phyloP scores from a whole-genome alignment of 2,888 invertebrate species.

The Bhutanitis thaidina region DNA sequence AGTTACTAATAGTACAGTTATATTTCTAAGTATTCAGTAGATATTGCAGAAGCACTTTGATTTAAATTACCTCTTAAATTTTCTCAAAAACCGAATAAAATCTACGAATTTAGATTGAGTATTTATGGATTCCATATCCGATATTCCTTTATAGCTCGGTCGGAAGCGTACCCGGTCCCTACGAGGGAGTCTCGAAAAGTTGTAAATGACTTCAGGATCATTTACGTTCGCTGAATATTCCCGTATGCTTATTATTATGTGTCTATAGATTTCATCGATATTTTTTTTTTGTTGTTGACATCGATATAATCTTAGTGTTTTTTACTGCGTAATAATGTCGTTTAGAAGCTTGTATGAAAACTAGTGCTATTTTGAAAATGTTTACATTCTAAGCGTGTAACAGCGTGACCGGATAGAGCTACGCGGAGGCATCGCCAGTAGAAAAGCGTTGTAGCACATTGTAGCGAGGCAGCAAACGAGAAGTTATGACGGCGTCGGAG shows the following conservation, averaged over 20 bases:
- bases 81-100: slow-evolving; percentile 56
- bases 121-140: slow-evolving; percentile 67
- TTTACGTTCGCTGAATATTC: slow-evolving; percentile 23
- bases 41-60: slow-evolving; percentile 22
- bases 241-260: slow-evolving; percentile 13
- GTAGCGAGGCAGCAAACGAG: slow-evolving; percentile 73
- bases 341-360: slow-evolving; percentile 7
- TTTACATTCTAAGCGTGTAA: slow-evolving; percentile 30
- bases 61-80: slow-evolving; percentile 59
- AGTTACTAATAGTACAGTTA: too few species aligned
- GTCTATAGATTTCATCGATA: neutral
- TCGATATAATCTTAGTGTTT: neutral
- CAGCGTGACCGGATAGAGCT: slow-evolving; percentile 21
- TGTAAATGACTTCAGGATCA: slow-evolving; percentile 40
- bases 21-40: neutral
- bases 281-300: neutral
- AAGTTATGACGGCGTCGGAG: slow-evolving; percentile 76
- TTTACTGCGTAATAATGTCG: slow-evolving; percentile 1
- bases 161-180: slow-evolving; percentile 43
- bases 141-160: slow-evolving; percentile 61
- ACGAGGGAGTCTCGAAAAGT: slow-evolving; percentile 41
- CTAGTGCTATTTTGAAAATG: slow-evolving; percentile 22
- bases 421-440: slow-evolving; percentile 52
- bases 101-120: slow-evolving; percentile 69
- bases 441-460: slow-evolving; percentile 69